phyloP scores from a whole-genome alignment of 2,888 invertebrate species.

The Acanthoscelides obtectus region DNA sequence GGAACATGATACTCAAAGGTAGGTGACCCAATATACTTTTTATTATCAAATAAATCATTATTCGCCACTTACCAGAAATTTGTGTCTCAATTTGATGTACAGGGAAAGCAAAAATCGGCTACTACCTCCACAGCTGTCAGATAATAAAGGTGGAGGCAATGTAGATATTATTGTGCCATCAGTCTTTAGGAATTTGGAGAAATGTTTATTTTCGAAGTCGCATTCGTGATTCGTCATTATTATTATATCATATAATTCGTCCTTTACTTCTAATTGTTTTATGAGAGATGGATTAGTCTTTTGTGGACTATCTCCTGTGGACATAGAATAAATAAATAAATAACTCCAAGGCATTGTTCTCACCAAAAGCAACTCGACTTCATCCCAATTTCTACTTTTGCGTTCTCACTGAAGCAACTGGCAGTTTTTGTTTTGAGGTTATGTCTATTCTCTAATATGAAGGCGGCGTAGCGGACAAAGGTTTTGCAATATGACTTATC shows the following conservation, averaged over 20 bases:
- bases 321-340: no score
- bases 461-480: no score
- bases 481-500: no score
- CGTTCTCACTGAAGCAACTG: no score
- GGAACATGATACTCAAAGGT: no score
- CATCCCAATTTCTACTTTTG: no score
- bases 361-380: no score
- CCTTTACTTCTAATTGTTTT: constrained; percentile 38
- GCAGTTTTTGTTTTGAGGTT: no score
- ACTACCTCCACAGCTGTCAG: constrained; percentile 52
- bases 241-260: constrained; percentile 39
- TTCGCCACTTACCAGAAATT: constrained; percentile 48
- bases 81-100: constrained; percentile 45
- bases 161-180: constrained; percentile 47
- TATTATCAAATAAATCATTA: not conserved
- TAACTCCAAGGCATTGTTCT: no score
- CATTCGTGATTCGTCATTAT: constrained; percentile 34
- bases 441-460: no score
- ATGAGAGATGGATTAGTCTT: not conserved
- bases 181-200: constrained; percentile 31
- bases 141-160: constrained; percentile 47
- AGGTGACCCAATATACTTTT: not conserved
- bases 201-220: constrained; percentile 28
- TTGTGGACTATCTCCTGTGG: not conserved
- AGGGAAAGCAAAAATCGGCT: constrained; percentile 48